Evolutionary conservation across 64 coral and sea anemone species (phyloP).

Genomic region (Porites lutea): DNA sequence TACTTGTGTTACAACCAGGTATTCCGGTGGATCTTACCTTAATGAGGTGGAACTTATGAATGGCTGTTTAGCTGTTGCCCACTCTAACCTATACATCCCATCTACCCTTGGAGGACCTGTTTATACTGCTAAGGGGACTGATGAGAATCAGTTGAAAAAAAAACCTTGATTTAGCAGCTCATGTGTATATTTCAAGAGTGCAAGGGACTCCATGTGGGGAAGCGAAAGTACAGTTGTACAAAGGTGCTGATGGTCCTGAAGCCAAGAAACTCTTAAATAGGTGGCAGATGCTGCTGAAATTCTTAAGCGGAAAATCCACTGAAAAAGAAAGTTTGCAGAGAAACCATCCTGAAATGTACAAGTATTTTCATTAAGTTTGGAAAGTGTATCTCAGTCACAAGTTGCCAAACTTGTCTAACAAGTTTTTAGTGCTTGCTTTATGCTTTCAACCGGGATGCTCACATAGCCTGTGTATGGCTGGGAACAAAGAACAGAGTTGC

Average conservation of each 20-base stretch:
- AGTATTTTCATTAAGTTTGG: slow-evolving; percentile 10
- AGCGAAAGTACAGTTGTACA: slow-evolving; percentile 32
- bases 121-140: slow-evolving; percentile 6
- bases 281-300: slow-evolving; percentile 15
- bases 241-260: slow-evolving; percentile 10
- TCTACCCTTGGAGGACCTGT: slow-evolving; percentile 57
- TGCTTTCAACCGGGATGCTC: slow-evolving; percentile 40
- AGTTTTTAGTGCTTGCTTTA: slow-evolving; percentile 41
- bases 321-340: slow-evolving; percentile 23
- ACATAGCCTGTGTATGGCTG: slow-evolving; percentile 8
- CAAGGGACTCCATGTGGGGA: slow-evolving; percentile 29
- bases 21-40: slow-evolving; percentile 51
- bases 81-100: slow-evolving; percentile 61
- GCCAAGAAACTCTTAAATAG: slow-evolving; percentile 14
- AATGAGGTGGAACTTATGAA: slow-evolving; percentile 63
- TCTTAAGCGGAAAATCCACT: slow-evolving; percentile 1
- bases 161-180: slow-evolving; percentile 31
- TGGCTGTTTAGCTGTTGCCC: slow-evolving; percentile 41
- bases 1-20: slow-evolving; percentile 38
- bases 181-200: slow-evolving; percentile 44
- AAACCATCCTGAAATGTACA: slow-evolving; percentile 15
- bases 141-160: slow-evolving; percentile 49
- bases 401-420: not conserved
- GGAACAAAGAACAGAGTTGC: slow-evolving; percentile 7
- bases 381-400: slow-evolving; percentile 31